phyloP scores from a whole-genome alignment of 2,797 vertebrate genomes.

The Delichon dasypus region DNA sequence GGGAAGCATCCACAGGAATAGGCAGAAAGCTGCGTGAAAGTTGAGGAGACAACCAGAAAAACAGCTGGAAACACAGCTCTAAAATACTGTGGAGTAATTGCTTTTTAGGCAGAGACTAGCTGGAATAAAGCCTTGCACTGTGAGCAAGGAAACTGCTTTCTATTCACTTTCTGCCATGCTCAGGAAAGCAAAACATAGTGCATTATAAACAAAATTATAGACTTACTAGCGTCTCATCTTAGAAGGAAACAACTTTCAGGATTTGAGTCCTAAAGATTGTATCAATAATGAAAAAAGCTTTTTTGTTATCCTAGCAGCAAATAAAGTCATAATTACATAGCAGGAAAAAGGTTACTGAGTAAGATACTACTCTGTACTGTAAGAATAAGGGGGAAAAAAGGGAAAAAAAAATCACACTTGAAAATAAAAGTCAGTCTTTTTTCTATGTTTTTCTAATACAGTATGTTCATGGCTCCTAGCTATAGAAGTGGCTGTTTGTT shows the following conservation, averaged over 20 bases:
- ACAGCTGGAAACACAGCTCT: constrained; percentile 26
- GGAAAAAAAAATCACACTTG: not conserved
- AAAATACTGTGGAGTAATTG: not conserved
- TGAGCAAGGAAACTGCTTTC: constrained; percentile 1
- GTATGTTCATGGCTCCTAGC: not conserved
- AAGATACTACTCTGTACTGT: not conserved
- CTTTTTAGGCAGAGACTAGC: constrained; percentile 1
- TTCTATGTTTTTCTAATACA: not conserved
- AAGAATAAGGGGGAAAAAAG: fast-evolving
- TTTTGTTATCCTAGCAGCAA: not conserved
- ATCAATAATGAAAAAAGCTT: not conserved
- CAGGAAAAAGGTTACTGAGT: not conserved
- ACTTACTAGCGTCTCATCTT: not conserved
- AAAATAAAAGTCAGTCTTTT: not conserved
- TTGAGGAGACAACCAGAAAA: constrained; percentile 17
- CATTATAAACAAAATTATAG: not conserved
- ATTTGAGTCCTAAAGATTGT: not conserved
- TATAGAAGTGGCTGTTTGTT: not conserved
- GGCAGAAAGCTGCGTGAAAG: constrained; percentile 13
- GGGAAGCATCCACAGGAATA: not conserved
- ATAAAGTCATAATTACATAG: not conserved
- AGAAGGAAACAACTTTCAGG: not conserved
- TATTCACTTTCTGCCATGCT: not conserved
- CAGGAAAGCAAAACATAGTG: not conserved
- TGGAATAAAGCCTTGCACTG: constrained; percentile 22